Evolutionary conservation across 2,113 vertebrate genomes (phyloP).

Genomic region (Coregonus clupeaformis): DNA sequence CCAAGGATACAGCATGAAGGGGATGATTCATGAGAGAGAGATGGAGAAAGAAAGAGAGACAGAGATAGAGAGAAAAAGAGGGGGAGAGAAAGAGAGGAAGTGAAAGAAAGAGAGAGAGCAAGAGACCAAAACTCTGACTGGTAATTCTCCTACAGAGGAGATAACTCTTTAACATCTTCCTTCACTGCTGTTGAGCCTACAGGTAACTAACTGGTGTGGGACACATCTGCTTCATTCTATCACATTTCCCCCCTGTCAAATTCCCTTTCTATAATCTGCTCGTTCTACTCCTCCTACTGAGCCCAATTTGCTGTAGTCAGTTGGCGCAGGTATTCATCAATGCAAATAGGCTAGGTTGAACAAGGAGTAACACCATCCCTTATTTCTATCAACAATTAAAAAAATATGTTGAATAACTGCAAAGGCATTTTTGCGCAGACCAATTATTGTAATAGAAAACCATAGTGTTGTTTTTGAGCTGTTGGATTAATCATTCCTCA

Average conservation of each 20-base stretch:
- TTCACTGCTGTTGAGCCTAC: slow-evolving; percentile 19
- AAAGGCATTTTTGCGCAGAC: neutral
- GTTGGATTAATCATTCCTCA: neutral
- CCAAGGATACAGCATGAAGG: slow-evolving; percentile 31
- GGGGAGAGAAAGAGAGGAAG: slow-evolving; percentile 6
- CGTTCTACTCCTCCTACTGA: slow-evolving; percentile 1
- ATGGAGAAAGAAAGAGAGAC: slow-evolving; percentile 6
- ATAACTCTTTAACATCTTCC: neutral
- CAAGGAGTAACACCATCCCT: slow-evolving; percentile 1
- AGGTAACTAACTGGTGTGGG: slow-evolving; percentile 13
- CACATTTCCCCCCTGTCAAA: too few relatives aligned
- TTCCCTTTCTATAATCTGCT: neutral
- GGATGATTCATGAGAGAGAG: slow-evolving; percentile 27
- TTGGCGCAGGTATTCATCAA: slow-evolving; percentile 19
- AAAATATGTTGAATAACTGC: neutral
- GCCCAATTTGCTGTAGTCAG: slow-evolving; percentile 17
- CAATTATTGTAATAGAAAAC: neutral
- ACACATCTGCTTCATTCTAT: slow-evolving; percentile 43
- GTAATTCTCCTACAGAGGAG: slow-evolving; percentile 24
- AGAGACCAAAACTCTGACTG: neutral
- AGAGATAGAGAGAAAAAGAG: slow-evolving; percentile 10
- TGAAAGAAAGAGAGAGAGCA: neutral
- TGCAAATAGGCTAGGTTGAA: slow-evolving; percentile 39
- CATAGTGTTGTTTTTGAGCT: neutral
- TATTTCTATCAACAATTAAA: neutral